Conservation (phyloP, 1,140 invertebrate species). For the Dinothrombium tinctorium region DNA sequence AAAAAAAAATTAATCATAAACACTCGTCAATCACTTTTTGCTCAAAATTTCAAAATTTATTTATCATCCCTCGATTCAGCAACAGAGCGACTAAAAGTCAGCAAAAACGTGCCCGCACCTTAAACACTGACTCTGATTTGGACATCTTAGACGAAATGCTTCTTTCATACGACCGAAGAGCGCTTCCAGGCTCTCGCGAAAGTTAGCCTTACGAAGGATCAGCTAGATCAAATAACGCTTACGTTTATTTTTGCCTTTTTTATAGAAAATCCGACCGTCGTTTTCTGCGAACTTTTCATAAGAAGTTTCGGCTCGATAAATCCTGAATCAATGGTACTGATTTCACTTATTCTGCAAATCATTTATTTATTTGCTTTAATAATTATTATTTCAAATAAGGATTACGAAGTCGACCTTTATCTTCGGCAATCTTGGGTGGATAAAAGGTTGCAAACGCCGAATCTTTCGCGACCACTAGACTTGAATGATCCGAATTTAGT, state of each 20-base stretch:
- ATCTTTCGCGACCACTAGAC: slow-evolving; percentile 27
- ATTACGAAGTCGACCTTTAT: slow-evolving; percentile 24
- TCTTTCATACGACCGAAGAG: slow-evolving; percentile 23
- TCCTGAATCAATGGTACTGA: slow-evolving; percentile 28
- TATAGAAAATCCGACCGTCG: slow-evolving; percentile 20
- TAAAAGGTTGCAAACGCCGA: slow-evolving; percentile 19
- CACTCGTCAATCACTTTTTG: too few relatives aligned
- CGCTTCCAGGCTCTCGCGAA: slow-evolving; percentile 24
- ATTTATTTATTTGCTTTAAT: too few relatives aligned
- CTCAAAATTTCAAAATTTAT: too few relatives aligned
- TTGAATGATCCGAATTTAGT: slow-evolving; percentile 32
- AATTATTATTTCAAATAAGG: too few relatives aligned
- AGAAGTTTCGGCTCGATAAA: slow-evolving; percentile 29
- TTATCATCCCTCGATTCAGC: too few relatives aligned
- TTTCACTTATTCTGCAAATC: too few relatives aligned
- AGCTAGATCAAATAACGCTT: not conserved
- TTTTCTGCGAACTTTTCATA: slow-evolving; percentile 26
- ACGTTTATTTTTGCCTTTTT: not conserved
- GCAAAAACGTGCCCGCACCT: too few relatives aligned
- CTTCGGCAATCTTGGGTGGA: slow-evolving; percentile 16
- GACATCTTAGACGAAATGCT: slow-evolving; percentile 24
- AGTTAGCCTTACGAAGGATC: slow-evolving; percentile 17
- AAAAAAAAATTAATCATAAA: too few relatives aligned
- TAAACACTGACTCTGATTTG: too few relatives aligned
- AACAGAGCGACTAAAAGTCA: too few relatives aligned